Conservation (phyloP, 2,797 vertebrate genomes). For the Tenualosa ilisha region DNA sequence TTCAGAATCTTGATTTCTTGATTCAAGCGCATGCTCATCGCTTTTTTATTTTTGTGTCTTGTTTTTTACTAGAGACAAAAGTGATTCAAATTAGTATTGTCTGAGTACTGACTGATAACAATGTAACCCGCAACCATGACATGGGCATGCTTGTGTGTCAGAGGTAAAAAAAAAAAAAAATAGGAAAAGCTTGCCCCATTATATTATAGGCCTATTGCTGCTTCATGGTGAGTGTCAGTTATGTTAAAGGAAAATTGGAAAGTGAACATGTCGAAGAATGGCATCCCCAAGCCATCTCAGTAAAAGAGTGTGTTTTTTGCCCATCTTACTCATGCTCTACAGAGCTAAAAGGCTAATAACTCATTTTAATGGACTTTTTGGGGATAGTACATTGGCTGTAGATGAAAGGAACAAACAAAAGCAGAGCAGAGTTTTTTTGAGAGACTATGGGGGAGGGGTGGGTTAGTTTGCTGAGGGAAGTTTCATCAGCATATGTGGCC, state of each 20-base stretch:
- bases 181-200: neutral
- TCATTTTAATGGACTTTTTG: constrained; percentile 35
- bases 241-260: neutral
- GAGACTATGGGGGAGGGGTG: neutral
- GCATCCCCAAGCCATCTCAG: neutral
- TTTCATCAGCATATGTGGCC: constrained; percentile 15
- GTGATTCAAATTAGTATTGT: no score
- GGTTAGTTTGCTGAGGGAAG: constrained; percentile 18
- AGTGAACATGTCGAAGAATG: neutral
- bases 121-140: no score
- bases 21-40: no score
- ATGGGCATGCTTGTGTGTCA: neutral
- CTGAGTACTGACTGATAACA: no score
- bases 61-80: no score
- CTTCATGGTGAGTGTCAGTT: no score
- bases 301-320: neutral
- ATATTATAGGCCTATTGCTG: no score
- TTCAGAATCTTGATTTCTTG: neutral
- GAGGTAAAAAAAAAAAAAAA: no score
- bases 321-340: constrained; percentile 9
- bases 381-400: constrained; percentile 7
- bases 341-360: constrained; percentile 38
- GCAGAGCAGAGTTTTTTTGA: neutral
- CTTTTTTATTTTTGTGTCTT: no score
- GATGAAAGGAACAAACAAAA: constrained; percentile 32